These are phyloP conservation scores for Chiridota heheva DNA, from an alignment of 35 echinoderm and acorn worm species.

Conservation along the genomic window DNA sequence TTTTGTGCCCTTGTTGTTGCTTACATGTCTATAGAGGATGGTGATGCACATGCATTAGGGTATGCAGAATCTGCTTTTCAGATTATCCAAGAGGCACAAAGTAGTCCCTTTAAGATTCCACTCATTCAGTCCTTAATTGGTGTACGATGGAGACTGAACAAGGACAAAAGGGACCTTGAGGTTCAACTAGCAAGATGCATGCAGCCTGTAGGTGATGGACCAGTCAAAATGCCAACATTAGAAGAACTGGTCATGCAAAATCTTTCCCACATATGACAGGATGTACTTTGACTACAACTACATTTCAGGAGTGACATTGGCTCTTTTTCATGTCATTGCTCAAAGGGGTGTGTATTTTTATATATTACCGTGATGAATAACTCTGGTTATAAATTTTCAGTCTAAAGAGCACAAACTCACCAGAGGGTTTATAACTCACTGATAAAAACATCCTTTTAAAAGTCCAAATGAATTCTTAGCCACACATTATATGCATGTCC, in stretches of 20 bases:
- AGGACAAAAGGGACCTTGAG: constrained; percentile 88
- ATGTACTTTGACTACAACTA: too few species aligned
- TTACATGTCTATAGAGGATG: constrained; percentile 70
- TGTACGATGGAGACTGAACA: constrained; percentile 77
- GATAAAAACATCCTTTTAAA: too few species aligned
- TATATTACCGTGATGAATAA: too few species aligned
- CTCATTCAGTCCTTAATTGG: constrained; percentile 90
- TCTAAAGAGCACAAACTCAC: too few species aligned
- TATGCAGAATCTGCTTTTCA: constrained; percentile 81
- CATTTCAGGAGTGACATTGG: too few species aligned
- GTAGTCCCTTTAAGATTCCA: constrained; percentile 78
- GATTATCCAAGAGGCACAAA: constrained; percentile 73
- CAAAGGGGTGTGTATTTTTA: too few species aligned
- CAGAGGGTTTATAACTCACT: too few species aligned
- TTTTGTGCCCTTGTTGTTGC: constrained; percentile 88
- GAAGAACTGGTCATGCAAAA: constrained; percentile 90
- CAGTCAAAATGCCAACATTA: constrained; percentile 76
- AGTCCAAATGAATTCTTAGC: too few species aligned
- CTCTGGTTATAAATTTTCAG: too few species aligned
- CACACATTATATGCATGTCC: too few species aligned
- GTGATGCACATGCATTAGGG: constrained; percentile 71
- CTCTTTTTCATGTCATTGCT: too few species aligned
- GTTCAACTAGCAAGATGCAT: constrained; percentile 60
- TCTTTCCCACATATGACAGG: constrained; percentile 72
- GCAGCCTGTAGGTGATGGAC: constrained; percentile 38